phyloP scores from a whole-genome alignment of 2,113 vertebrate species.

The Aspiorhynchus laticeps region DNA sequence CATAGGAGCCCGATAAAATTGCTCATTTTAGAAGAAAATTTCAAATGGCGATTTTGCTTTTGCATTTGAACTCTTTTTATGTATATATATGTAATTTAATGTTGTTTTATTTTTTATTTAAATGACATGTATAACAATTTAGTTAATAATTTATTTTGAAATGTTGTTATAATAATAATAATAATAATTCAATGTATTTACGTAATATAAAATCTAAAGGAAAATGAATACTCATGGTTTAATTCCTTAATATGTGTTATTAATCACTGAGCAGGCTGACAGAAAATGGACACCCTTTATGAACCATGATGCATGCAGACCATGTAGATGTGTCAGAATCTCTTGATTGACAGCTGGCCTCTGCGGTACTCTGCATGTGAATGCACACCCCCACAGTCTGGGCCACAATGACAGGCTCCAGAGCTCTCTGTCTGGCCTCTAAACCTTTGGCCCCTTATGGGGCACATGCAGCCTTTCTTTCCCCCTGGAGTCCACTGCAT shows the following conservation, averaged over 20 bases:
- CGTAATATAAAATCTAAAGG: neutral
- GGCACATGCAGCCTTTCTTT: constrained; percentile 45
- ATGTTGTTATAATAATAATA: too few relatives aligned
- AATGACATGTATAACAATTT: too few relatives aligned
- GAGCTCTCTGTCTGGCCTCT: constrained; percentile 45
- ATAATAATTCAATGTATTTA: neutral
- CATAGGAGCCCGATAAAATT: too few relatives aligned
- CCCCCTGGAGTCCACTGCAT: constrained; percentile 21
- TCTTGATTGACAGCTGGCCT: constrained; percentile 46
- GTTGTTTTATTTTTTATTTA: too few relatives aligned
- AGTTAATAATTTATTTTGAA: too few relatives aligned
- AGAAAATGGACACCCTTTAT: neutral
- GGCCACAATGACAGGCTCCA: constrained; percentile 29
- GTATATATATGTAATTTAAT: too few relatives aligned
- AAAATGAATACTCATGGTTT: neutral
- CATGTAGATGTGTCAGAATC: constrained; percentile 15
- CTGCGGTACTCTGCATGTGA: constrained; percentile 35
- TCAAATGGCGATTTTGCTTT: too few relatives aligned
- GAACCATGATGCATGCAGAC: constrained; percentile 9
- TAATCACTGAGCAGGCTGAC: neutral
- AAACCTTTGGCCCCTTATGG: constrained; percentile 33
- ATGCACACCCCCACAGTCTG: constrained; percentile 36
- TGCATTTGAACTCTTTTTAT: too few relatives aligned
- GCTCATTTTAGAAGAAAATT: too few relatives aligned
- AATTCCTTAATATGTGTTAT: neutral